Percentiles rank a stretch among this genome's conserved stretches.
phyloP scores from a whole-genome alignment of 2,113 vertebrate genomes.

The Oncorhynchus masou region DNA sequence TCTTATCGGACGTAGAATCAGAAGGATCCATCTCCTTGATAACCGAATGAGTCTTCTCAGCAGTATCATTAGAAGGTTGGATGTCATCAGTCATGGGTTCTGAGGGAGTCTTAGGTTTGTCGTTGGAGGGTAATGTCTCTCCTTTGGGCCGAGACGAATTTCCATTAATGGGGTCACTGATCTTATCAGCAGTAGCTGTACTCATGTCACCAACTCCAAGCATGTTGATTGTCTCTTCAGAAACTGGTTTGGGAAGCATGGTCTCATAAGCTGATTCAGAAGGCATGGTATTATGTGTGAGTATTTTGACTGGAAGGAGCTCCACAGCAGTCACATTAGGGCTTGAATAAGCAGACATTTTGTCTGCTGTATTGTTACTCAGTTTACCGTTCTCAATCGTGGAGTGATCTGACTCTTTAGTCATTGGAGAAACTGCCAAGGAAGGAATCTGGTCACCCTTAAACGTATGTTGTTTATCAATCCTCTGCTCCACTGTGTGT shows the following conservation, averaged over 20 bases:
- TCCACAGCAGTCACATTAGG: neutral
- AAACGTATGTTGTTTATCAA: constrained; percentile 6
- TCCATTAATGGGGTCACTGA: neutral
- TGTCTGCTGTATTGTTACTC: neutral
- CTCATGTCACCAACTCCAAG: neutral
- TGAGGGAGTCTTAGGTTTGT: constrained; percentile 9
- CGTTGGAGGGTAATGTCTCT: neutral
- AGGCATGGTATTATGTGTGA: neutral
- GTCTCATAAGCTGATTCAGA: constrained; percentile 29
- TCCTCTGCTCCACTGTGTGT: constrained; percentile 4
- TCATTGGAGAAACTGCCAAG: neutral
- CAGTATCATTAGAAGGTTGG: constrained; percentile 1
- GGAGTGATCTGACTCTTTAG: constrained; percentile 17
- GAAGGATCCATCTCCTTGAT: neutral
- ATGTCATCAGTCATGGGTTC: constrained; percentile 7
- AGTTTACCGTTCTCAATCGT: neutral
- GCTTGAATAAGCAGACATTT: neutral
- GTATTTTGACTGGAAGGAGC: neutral
- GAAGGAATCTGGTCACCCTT: constrained; percentile 18
- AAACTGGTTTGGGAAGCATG: constrained; percentile 11
- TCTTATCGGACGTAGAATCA: neutral
- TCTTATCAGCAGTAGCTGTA: neutral
- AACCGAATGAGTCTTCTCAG: constrained; percentile 6
- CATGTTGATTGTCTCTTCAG: constrained; percentile 2
- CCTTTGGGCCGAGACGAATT: neutral